Base-by-base conservation (phyloP, 2,888 invertebrate genomes). In the Sepioteuthis lessoniana region DNA sequence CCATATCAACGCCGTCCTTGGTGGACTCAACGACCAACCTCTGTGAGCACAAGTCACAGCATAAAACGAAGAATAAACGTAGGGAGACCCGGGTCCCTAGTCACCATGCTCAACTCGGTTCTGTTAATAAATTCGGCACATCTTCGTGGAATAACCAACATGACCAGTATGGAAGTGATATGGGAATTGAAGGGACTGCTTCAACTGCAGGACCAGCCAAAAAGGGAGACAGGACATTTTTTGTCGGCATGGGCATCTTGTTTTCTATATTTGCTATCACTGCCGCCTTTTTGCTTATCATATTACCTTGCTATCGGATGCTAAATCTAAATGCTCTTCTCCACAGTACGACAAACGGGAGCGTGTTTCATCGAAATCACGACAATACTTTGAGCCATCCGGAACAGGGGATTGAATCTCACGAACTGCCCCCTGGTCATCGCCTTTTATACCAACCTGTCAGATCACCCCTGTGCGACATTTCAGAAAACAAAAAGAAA, bases 221-320 rank as follows among this genome's bases (percentile, higher is more conserved):
- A 47, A 91, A 91, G 10, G 47, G 47, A 19, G 91, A 91, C 31
- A 46, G 47, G 91, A 91, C 91, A n/a, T 91, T 91, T 28, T 91
- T 91, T 47, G 91, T 91, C 37, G 91, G 91, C 47, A 47, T 91
- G 46, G 91, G 91, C 10, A 91, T 91, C n/a, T 47, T 91, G 31
- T 91, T 91, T 47, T 91, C 91, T 42, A 91, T 91, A 38, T 91
- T 91, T 47, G 91, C 91, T n/a, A n/a, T 91, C 47, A 91, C 91
- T 4, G 42, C 91, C 37, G 91, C 91, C 5, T 91, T 91, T 31
- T 38, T 91, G 19, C 91, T 91, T 16, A 91, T 91, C 31, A 91
- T 91, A n/a, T 10, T 91, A 46, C 91, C 91, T 4, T 91, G 91
- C 8, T 91, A 91, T 91, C 91, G 91, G 13, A 91, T 91, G 91